Evolutionary conservation across 2,888 invertebrate genomes (phyloP).

Genomic region (Standfussiana lucernea): DNA sequence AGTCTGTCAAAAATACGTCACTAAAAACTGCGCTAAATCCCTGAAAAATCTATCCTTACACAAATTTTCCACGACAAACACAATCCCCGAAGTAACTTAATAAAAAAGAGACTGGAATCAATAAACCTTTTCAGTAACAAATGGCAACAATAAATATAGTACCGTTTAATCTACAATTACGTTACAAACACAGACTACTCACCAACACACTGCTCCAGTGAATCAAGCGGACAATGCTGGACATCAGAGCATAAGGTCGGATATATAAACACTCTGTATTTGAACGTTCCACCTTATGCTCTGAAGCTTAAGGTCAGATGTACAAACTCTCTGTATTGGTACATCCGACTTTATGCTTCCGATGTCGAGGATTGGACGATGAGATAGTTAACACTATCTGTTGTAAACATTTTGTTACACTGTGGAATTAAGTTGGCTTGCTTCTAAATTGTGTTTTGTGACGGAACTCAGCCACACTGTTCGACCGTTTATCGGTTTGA

Average conservation of each 20-base stretch:
- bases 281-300: too few relatives aligned
- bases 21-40: not conserved
- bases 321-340: too few relatives aligned
- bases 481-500: too few relatives aligned
- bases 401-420: slow-evolving; percentile 8
- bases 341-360: too few relatives aligned
- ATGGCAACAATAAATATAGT: slow-evolving; percentile 26
- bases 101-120: slow-evolving; percentile 31
- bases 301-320: too few relatives aligned
- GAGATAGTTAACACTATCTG: not conserved
- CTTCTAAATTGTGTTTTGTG: not conserved
- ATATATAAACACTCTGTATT: too few relatives aligned
- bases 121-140: slow-evolving; percentile 27
- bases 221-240: slow-evolving; percentile 8
- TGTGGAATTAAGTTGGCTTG: slow-evolving; percentile 6
- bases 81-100: not conserved
- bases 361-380: too few relatives aligned
- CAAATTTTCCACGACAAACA: not conserved
- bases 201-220: slow-evolving; percentile 27
- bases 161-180: slow-evolving; percentile 41
- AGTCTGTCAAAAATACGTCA: not conserved
- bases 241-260: too few relatives aligned
- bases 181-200: slow-evolving; percentile 24
- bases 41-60: not conserved
- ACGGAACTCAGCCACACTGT: too few relatives aligned